Evolutionary conservation across 2,888 invertebrate species (phyloP), one percentile per base, ranked within the genome.

Genomic region (Elegia similella): DNA sequence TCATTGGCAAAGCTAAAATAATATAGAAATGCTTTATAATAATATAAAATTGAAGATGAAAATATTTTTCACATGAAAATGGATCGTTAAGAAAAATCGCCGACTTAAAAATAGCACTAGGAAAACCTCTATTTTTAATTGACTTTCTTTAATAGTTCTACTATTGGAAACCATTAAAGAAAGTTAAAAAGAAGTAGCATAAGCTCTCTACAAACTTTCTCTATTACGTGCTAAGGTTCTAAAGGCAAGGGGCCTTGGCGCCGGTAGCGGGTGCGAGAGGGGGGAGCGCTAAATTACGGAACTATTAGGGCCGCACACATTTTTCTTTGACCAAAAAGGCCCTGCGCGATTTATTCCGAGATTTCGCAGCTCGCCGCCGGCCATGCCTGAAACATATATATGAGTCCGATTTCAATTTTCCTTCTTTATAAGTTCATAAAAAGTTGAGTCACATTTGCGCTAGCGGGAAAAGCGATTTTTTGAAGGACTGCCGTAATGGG

Each of bases 221-320:
- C 38, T 0, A 12, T 38, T 38, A 5, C 10, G 38, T 38, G n/a
- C n/a, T 5, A 38, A 1, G 3, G n/a, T 38, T 1, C n/a, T 8
- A 12, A 5, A 5, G 38, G 5, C n/a, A n/a, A 0, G 10, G 34
- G 2, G 2, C 38, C 1, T 38, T n/a, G n/a, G 38, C 5, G 2
- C 34, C 10, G 1, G 17, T 1, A 6, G 47, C 29, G 47, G 13
- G 10, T 15, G 15, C 0, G 12, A 1, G 12, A 12, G 16, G 48
- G 15, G 34, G 32, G 48, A 7, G 50, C 17, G 38, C 10, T 38
- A 50, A 38, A 17, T 50, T 16, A n/a, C 50, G 38, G n/a, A 38
- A 38, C 34, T 50, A 48, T 48, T 30, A 38, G 17, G 50, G 15
- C 12, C 15, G 32, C 38, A 50, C 50, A 50, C 34, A 50, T 50